Evolutionary conservation across 23 tunicate species (phyloP), one percentile per base, ranked within the genome.

Genomic region (Ciona savignyi): DNA sequence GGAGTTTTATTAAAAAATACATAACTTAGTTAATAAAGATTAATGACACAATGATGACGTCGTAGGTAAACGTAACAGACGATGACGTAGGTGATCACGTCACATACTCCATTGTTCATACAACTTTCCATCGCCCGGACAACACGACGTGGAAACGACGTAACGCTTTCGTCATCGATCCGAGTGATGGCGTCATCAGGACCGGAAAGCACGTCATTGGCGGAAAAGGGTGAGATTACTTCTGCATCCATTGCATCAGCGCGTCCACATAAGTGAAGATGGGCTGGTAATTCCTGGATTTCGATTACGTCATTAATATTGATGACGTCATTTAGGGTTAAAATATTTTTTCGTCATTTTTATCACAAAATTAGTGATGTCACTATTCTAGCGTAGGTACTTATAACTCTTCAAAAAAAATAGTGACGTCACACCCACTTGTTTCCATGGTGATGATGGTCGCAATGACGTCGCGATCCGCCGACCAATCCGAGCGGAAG

Each of bases 261-360:
- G 22, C 62, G 42, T 88, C 96, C 19, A 88, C n/a, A 66, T 88
- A 88, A 4, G 96, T 88, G 67, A 88, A 78, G 3, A 77, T 30
- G 2, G 86, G 86, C 34, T 88, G 96, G 73, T 77, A 88, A 74
- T 88, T 20, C 63, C 96, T 88, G 80, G 42, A 71, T 34, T 27
- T 19, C 25, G n/a, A 60, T 23, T 22, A 62, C 72, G 29, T 35
- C 48, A 35, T 56, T 68, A 68, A 67, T 19, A 6, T 77, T 23
- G 68, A 24, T 23, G 6, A 25, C 26, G 62, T 73, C 27, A 62
- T 11, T 6, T n/a, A n/a, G n/a, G n/a, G n/a, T n/a, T n/a, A n/a
- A n/a, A n/a, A n/a, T n/a, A n/a, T n/a, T n/a, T n/a, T n/a, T n/a
- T n/a, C n/a, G n/a, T n/a, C n/a, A n/a, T n/a, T n/a, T n/a, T n/a